Conservation (phyloP, 2,888 invertebrate genomes). For the Andrena marginata region DNA sequence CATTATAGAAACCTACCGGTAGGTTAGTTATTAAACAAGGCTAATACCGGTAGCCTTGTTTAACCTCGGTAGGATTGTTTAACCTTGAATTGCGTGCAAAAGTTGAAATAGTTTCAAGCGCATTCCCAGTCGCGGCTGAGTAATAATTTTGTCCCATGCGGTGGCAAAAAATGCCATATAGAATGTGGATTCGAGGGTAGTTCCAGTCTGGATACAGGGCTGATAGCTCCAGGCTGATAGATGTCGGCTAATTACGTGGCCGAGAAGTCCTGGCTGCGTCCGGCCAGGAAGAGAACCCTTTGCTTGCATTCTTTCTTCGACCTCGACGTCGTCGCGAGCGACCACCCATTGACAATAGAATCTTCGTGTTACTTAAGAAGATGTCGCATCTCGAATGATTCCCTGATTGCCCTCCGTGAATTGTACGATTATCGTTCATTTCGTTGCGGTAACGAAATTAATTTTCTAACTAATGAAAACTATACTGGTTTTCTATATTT, state of each 20-base stretch:
- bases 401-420: not conserved
- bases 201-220: slow-evolving; percentile 78
- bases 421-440: not conserved
- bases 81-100: not conserved
- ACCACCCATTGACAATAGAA: slow-evolving; percentile 80
- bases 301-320: slow-evolving; percentile 69
- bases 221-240: slow-evolving; percentile 85
- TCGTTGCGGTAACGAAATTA: no score
- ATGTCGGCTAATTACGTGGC: slow-evolving; percentile 85
- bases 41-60: no score
- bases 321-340: slow-evolving; percentile 67
- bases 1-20: not conserved
- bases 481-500: no score
- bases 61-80: no score
- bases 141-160: slow-evolving; percentile 57
- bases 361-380: slow-evolving; percentile 42
- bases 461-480: no score
- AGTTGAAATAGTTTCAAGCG: slow-evolving; percentile 13
- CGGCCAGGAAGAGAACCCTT: slow-evolving; percentile 77
- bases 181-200: slow-evolving; percentile 76
- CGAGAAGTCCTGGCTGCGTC: slow-evolving; percentile 81
- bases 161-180: slow-evolving; percentile 62
- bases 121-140: slow-evolving; percentile 15
- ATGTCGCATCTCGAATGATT: slow-evolving; percentile 1
- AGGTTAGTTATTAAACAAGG: no score